These are phyloP conservation scores for Papilio gigon DNA, from an alignment of 2,888 invertebrate species.

Conservation along the genomic window DNA sequence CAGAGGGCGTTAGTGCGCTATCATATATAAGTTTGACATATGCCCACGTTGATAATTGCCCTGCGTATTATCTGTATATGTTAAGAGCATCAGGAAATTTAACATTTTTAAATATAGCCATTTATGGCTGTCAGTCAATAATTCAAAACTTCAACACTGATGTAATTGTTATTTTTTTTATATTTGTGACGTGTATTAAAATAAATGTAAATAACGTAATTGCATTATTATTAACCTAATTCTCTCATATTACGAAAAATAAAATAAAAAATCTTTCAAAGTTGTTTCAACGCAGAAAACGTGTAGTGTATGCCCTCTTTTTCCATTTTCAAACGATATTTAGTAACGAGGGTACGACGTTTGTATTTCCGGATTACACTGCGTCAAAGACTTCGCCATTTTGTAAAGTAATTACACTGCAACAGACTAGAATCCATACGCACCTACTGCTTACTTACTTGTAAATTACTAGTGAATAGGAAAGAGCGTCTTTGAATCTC, in stretches of 20 bases:
- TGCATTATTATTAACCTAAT: slow-evolving; percentile 10
- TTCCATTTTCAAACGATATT: slow-evolving; percentile 24
- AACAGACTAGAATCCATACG: too few relatives aligned
- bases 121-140: slow-evolving; percentile 3
- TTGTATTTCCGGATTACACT: slow-evolving; percentile 15
- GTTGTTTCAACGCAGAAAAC: slow-evolving; percentile 26
- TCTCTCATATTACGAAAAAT: neutral
- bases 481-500: too few relatives aligned
- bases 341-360: slow-evolving; percentile 13
- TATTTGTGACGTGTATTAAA: slow-evolving; percentile 21
- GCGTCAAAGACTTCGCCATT: slow-evolving; percentile 20
- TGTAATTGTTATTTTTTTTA: slow-evolving; percentile 2
- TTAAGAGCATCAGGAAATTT: slow-evolving; percentile 1
- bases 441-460: too few relatives aligned
- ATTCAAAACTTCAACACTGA: neutral
- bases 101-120: neutral
- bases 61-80: neutral
- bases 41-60: too few relatives aligned
- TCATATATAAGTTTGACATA: too few relatives aligned
- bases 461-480: too few relatives aligned
- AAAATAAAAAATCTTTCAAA: slow-evolving; percentile 12
- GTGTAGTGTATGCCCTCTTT: slow-evolving; percentile 24
- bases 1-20: too few relatives aligned
- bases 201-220: slow-evolving; percentile 14
- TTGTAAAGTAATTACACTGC: neutral